Evolutionary conservation across 2,113 vertebrate species (phyloP).

Genomic region (Sphaerodactylus townsendi): DNA sequence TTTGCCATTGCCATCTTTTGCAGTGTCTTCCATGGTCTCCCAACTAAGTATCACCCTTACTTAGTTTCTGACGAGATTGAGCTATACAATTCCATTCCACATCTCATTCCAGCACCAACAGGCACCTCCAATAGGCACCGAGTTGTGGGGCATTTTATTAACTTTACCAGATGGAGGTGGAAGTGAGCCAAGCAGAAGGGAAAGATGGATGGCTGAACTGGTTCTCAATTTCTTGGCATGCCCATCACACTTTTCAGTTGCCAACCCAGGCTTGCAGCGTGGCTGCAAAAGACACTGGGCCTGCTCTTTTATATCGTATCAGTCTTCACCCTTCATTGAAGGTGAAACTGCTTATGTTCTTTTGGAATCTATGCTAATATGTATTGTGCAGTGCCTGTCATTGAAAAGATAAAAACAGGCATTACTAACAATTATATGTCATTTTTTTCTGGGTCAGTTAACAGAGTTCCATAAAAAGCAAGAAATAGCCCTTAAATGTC

Average conservation of each 20-base stretch:
- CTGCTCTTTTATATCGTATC: not conserved
- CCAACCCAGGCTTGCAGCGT: not conserved
- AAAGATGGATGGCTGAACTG: not conserved
- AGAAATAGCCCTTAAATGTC: not conserved
- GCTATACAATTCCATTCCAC: no score
- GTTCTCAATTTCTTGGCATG: not conserved
- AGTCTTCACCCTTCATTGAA: not conserved
- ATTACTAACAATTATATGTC: slow-evolving; percentile 24
- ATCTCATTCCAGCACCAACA: not conserved
- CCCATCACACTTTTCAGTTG: not conserved
- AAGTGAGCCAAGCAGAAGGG: not conserved
- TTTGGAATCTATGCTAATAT: not conserved
- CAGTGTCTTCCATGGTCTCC: no score
- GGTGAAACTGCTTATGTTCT: not conserved
- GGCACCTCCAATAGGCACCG: not conserved
- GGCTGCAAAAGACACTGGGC: not conserved
- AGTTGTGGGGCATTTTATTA: not conserved
- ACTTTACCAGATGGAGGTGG: not conserved
- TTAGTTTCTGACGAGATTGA: no score
- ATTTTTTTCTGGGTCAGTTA: slow-evolving; percentile 12
- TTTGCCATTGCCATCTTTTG: no score
- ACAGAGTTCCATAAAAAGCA: not conserved
- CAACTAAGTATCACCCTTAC: no score
- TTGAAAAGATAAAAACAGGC: slow-evolving; percentile 1
- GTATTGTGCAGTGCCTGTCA: not conserved